Conservation (phyloP, 2,797 vertebrate species). For the Dendrocincla tyrannina region DNA sequence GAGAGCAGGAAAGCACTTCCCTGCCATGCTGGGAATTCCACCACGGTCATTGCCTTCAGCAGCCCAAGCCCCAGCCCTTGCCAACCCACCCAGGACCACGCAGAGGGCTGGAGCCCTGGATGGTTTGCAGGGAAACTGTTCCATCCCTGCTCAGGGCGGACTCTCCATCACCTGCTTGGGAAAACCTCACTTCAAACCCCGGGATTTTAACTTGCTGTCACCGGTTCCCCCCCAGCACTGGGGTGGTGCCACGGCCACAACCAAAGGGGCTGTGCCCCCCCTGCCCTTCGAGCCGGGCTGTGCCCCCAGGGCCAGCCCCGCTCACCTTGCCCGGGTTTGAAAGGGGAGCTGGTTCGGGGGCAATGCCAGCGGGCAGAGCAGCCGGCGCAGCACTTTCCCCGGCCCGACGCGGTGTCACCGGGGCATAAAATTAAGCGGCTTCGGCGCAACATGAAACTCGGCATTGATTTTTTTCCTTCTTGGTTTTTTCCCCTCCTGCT, state of each 20-base stretch:
- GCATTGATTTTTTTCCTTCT: slow-evolving; percentile 2
- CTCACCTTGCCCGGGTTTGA: background rate
- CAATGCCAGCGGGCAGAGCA: background rate
- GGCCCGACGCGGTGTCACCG: background rate
- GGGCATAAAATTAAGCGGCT: slow-evolving; percentile 34
- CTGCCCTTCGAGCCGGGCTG: background rate
- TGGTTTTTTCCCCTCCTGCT: rapidly evolving
- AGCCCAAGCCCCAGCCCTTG: background rate
- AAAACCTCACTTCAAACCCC: background rate
- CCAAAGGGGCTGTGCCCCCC: background rate
- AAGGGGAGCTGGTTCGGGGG: background rate
- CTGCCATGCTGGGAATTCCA: rapidly evolving
- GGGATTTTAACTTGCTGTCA: rapidly evolving
- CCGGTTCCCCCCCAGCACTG: rapidly evolving
- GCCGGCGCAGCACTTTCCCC: slow-evolving; percentile 30
- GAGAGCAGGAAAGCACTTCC: rapidly evolving
- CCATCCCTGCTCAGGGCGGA: background rate
- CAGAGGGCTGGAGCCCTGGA: background rate
- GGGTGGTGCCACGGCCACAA: background rate
- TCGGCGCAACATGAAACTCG: background rate
- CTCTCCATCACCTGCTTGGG: rapidly evolving
- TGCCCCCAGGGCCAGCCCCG: rapidly evolving
- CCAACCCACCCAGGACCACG: rapidly evolving
- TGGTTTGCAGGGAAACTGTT: background rate
- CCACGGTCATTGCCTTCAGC: rapidly evolving